These are phyloP conservation scores for Panagrolaimus sp. DNA, from an alignment of 1,140 invertebrate genomes.

Conservation along the genomic window DNA sequence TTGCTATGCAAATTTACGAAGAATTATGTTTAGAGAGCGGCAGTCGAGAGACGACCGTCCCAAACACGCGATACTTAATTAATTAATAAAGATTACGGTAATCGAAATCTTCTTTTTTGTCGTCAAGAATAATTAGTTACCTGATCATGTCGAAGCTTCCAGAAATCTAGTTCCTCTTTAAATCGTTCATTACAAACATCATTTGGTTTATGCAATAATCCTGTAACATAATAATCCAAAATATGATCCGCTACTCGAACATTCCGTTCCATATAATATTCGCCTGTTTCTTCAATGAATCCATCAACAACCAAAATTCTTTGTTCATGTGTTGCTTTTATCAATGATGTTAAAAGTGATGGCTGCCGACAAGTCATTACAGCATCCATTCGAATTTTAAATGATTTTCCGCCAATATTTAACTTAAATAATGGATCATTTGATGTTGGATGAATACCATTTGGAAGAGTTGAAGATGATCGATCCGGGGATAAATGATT, in stretches of 20 bases:
- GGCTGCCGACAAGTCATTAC: conserved; percentile 29
- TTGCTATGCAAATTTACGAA: too few relatives aligned
- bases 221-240: conserved; percentile 55
- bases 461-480: conserved; percentile 17
- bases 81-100: too few relatives aligned
- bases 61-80: too few relatives aligned
- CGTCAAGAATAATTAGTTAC: too few relatives aligned
- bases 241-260: conserved; percentile 48
- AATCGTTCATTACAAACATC: conserved; percentile 62
- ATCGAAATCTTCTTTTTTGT: too few relatives aligned
- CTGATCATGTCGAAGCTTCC: conserved; percentile 60
- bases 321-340: conserved; percentile 36
- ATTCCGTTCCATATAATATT: conserved; percentile 56
- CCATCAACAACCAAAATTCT: conserved; percentile 45
- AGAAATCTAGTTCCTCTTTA: conserved; percentile 62
- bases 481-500: background rate
- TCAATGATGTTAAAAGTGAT: conserved; percentile 32
- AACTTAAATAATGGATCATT: conserved; percentile 30
- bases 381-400: conserved; percentile 45
- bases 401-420: conserved; percentile 55
- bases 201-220: conserved; percentile 62
- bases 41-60: too few relatives aligned
- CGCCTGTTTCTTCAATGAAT: conserved; percentile 38
- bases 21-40: too few relatives aligned
- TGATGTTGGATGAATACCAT: conserved; percentile 33